A percentile compares a stretch with the other conserved stretches of the same genome.
Conservation (phyloP, 2,113 vertebrate species). For the Galeopterus variegatus region DNA sequence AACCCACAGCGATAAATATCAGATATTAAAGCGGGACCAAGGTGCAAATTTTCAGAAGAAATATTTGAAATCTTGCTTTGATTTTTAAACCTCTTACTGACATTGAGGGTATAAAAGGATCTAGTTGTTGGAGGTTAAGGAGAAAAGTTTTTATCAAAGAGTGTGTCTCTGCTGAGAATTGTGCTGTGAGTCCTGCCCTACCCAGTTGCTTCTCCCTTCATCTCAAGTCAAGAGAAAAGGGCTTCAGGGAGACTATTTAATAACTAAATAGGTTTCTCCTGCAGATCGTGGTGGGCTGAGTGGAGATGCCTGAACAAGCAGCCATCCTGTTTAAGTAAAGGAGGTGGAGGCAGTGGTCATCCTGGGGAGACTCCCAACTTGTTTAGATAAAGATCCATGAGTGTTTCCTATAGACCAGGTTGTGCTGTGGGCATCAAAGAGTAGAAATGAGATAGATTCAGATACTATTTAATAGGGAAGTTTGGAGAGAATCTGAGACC, state of each 20-base stretch:
- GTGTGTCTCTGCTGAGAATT: not conserved
- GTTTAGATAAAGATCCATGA: not conserved
- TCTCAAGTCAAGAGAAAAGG: not conserved
- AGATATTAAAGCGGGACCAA: not conserved
- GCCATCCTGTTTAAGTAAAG: not conserved
- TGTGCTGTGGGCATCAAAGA: not conserved
- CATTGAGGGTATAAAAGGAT: not conserved
- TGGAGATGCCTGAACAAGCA: not conserved
- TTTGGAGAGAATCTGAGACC: not conserved
- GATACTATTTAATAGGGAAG: not conserved
- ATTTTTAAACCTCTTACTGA: not conserved
- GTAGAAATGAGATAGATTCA: not conserved
- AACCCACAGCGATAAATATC: not conserved
- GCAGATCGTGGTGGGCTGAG: not conserved
- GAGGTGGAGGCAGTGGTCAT: not conserved
- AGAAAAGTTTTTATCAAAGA: not conserved
- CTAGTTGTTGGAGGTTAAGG: not conserved
- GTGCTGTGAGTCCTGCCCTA: not conserved
- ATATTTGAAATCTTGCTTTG: conserved; percentile 51
- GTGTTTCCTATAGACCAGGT: not conserved
- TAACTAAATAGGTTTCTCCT: not conserved
- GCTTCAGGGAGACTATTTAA: not conserved
- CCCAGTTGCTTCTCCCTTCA: not conserved
- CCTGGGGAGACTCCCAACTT: not conserved
- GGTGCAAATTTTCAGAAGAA: conserved; percentile 2